Percentiles rank a stretch among this genome's conserved stretches.
phyloP scores from a whole-genome alignment of 2,888 invertebrate species.

The Phyllotreta cruciferae region DNA sequence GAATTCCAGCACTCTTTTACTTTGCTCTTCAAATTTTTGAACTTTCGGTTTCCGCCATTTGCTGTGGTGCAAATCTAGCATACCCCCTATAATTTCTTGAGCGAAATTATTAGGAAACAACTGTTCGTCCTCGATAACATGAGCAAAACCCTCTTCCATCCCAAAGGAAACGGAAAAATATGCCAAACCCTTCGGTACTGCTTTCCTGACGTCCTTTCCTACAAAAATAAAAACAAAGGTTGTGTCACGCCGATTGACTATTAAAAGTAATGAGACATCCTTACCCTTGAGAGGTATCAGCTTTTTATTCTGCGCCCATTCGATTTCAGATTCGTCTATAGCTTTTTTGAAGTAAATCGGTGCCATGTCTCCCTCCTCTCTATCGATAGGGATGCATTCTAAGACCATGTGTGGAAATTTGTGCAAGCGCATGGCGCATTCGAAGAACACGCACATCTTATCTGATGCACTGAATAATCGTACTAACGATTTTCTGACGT shows the following conservation, averaged over 20 bases:
- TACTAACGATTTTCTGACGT: conserved; percentile 78
- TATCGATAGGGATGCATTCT: conserved; percentile 87
- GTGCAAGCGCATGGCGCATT: conserved; percentile 79
- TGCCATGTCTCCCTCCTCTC: conserved; percentile 84
- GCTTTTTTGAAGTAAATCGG: conserved; percentile 99
- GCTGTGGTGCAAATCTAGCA: conserved; percentile 86
- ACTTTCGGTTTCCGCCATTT: conserved; percentile 84
- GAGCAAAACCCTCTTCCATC: conserved; percentile 89
- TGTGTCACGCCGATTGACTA: too few relatives aligned
- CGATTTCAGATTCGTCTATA: conserved; percentile 90
- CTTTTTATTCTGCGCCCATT: conserved; percentile 97
- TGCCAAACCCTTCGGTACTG: conserved; percentile 91
- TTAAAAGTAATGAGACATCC: not conserved
- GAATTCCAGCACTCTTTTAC: conserved; percentile 78
- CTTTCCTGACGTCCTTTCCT: conserved; percentile 74
- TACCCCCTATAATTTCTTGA: conserved; percentile 94
- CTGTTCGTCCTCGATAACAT: conserved; percentile 94
- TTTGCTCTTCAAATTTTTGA: conserved; percentile 78
- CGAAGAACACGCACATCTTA: conserved; percentile 89
- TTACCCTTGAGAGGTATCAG: conserved; percentile 69
- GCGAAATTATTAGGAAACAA: conserved; percentile 90
- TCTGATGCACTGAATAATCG: conserved; percentile 76
- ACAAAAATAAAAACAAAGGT: not conserved
- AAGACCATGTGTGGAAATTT: conserved; percentile 81
- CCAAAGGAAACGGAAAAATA: conserved; percentile 97